Conservation (phyloP, 2,888 invertebrate genomes). For the Toxonevra muliebris region DNA sequence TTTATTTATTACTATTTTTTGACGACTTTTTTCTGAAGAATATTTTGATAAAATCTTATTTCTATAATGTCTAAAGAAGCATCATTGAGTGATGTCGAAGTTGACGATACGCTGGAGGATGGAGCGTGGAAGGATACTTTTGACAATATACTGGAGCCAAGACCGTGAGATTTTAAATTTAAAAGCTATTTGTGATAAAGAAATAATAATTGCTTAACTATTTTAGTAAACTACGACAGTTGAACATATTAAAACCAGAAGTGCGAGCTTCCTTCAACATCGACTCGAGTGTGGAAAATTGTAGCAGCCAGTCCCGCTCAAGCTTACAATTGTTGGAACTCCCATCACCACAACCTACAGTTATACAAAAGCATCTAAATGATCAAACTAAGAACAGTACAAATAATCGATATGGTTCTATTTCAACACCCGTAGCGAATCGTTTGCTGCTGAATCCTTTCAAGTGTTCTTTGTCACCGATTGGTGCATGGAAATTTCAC, state of each 20-base stretch:
- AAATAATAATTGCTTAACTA: neutral
- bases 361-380: neutral
- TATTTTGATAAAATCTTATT: conserved; percentile 19
- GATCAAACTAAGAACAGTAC: neutral
- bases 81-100: conserved; percentile 15
- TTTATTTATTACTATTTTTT: neutral
- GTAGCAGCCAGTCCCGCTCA: conserved; percentile 15
- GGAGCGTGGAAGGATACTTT: conserved; percentile 60
- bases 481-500: conserved; percentile 44
- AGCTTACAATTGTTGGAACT: neutral
- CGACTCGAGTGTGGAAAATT: conserved; percentile 58
- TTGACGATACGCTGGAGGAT: conserved; percentile 51
- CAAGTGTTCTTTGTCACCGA: conserved; percentile 56
- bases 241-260: conserved; percentile 49
- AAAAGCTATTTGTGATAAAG: neutral
- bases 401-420: conserved; percentile 26
- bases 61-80: neutral
- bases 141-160: conserved; percentile 52
- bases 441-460: conserved; percentile 44
- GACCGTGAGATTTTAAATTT: conserved; percentile 46
- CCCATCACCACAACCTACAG: neutral
- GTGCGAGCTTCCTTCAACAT: conserved; percentile 56
- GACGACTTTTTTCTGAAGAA: neutral
- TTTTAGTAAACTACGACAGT: conserved; percentile 49
- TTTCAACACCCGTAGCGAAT: conserved; percentile 54